Evolutionary conservation across 2,888 invertebrate species (phyloP), one percentile per base, ranked within the genome.

Genomic region (Baccha elongata): DNA sequence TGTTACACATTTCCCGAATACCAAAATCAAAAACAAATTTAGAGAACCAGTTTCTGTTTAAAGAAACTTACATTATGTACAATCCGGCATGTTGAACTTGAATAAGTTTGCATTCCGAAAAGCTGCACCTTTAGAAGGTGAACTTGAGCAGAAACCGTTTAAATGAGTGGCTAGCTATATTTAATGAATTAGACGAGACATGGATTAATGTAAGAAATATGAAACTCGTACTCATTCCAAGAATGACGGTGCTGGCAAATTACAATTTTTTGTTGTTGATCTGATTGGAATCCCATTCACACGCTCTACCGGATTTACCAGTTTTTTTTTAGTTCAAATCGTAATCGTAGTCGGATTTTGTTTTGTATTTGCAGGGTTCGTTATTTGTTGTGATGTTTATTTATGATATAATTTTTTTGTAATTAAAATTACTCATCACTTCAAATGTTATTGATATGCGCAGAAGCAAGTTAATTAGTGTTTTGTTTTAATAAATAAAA

Each of bases 281-380:
- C 37, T 37, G 6, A 75, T 60, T 68, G 68, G 53, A 69, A 55
- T 73, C 35, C 35, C 72, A 72, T 73, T 53, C 64, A 44, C 44
- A 75, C 3, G 52, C 53, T 55, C 35, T 50, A 64, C 71, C 48
- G 53, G 71, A 76, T 55, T 50, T 64, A 64, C 71, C 29, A 55
- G 76, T 71, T 71, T 53, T 32, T 32, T 53, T 21, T 42, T 32
- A 11, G n/a, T 23, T 17, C 17, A 40, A 35, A 35, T 62, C 11
- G 26, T 23, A 11, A 17, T 23, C 11, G 17, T 17, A 11, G 3
- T 42, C 21, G 10, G 10, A 23, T 32, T 46, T 23, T 42, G 10
- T 8, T n/a, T 19, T 11, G 19, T 13, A 7, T 32, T n/a, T 11
- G 32, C 19, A 32, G 11, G 1, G 17, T 19, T 37, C 32, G 11